These are phyloP conservation scores for Pelusios castaneus DNA, from an alignment of 2,113 vertebrate species.

Conservation along the genomic window DNA sequence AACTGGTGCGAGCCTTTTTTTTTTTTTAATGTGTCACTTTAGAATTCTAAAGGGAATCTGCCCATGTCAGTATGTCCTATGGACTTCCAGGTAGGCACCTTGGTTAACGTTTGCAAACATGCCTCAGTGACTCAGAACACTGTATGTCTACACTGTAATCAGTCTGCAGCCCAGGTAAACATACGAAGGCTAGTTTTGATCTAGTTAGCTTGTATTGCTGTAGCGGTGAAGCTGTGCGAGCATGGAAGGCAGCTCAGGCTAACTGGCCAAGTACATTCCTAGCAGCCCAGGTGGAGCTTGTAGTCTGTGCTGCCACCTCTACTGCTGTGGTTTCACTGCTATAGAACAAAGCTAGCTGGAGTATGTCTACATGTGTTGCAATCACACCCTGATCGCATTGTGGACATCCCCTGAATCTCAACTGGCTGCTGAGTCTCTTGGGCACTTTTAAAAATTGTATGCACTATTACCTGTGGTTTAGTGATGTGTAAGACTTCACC, in stretches of 20 bases:
- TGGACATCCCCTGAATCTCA: neutral
- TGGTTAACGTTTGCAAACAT: neutral
- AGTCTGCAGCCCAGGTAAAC: neutral
- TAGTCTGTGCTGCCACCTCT: neutral
- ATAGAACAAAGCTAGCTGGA: neutral
- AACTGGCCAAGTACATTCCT: neutral
- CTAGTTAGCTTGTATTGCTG: neutral
- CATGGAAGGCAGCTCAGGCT: neutral
- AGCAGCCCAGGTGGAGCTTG: neutral
- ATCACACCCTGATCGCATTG: neutral
- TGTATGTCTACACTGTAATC: neutral
- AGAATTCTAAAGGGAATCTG: neutral
- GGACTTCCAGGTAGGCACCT: neutral
- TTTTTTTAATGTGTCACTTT: neutral
- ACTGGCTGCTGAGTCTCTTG: neutral
- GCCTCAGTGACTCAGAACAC: neutral
- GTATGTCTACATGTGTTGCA: neutral
- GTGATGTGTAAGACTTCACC: neutral
- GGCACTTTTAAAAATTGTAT: neutral
- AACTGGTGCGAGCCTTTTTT: slow-evolving; percentile 78
- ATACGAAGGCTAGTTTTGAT: neutral
- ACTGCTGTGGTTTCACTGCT: neutral
- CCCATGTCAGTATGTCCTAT: neutral
- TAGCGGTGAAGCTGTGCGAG: neutral
- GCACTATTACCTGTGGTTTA: neutral